Base-by-base conservation (phyloP, 2,113 vertebrate species). In the Atlantisia rogersi region DNA sequence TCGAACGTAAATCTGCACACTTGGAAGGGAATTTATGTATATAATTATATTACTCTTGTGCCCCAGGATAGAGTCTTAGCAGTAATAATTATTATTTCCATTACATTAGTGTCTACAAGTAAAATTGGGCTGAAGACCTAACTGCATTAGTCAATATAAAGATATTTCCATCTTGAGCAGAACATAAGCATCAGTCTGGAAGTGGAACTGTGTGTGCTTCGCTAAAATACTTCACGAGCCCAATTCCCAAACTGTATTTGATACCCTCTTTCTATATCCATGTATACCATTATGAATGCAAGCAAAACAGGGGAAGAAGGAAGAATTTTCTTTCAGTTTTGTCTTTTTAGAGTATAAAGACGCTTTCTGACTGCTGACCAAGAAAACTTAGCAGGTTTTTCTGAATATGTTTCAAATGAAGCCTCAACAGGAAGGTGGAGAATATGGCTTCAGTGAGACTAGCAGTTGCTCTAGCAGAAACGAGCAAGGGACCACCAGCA, bases 401-500 rank as follows among this genome's bases (percentile, higher is more conserved):
- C 39, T 56, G 8, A 18, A 56, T 46, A 3, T 75, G 8, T 46
- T 76, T 76, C 52, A 14, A 46, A 40, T 14, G 73, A 21, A 76
- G 0, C 8, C 44, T 60, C 29, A 60, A 60, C 1, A 50, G 15
- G 24, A 74, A 69, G 31, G 32, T 12, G 62, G 35, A 67, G 6
- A 58, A 44, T 22, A 52, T 9, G 8, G 12, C 12, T 69, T 79
- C 12, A 62, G 40, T 4, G 6, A 62, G 21, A 67, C 7, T 29
- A 70, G 18, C 63, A 82, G 13, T 15, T 15, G 35, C 58, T 35
- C 12, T 6, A 60, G 35, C 10, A 90, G 40, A 87, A 83, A 77
- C 11, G 8, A 77, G 11, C 4, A 25, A 63, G 64, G 28, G 22
- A n/a, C 4, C 17, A 75, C 0, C 0, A 40, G 40, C 2, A 28